These are phyloP conservation scores for Tillus elongatus DNA, from an alignment of 2,888 invertebrate genomes.

Conservation along the genomic window DNA sequence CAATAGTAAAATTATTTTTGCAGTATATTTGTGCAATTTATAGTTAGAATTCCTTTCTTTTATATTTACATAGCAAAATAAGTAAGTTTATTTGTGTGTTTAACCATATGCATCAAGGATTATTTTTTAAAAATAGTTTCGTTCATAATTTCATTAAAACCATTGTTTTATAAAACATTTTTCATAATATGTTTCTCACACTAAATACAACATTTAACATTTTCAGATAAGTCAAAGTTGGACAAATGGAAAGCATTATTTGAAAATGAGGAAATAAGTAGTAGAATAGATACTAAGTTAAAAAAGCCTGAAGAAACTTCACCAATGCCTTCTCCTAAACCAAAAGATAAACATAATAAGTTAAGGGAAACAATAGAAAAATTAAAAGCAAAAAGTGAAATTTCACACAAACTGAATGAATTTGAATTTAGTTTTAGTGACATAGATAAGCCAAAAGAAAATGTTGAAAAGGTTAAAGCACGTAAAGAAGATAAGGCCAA, in stretches of 20 bases:
- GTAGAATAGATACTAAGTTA: conserved; percentile 13
- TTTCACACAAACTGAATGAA: conserved; percentile 40
- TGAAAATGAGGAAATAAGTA: conserved; percentile 22
- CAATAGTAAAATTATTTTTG: too few relatives aligned
- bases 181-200: too few relatives aligned
- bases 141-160: too few relatives aligned
- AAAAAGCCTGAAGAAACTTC: conserved; percentile 15
- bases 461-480: conserved; percentile 21
- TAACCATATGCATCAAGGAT: too few relatives aligned
- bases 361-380: conserved; percentile 51
- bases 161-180: too few relatives aligned
- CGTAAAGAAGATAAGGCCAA: conserved; percentile 19
- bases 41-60: too few relatives aligned
- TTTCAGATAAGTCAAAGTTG: conserved; percentile 22
- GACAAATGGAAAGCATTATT: conserved; percentile 30
- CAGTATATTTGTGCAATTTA: too few relatives aligned
- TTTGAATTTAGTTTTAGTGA: conserved; percentile 28
- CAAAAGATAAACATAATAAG: conserved; percentile 41
- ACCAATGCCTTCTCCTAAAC: conserved; percentile 25
- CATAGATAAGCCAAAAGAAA: conserved; percentile 31
- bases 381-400: conserved; percentile 54
- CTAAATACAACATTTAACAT: too few relatives aligned
- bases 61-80: too few relatives aligned
- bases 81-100: too few relatives aligned
- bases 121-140: too few relatives aligned